A percentile compares a stretch with the other conserved stretches of the same genome.
Evolutionary conservation across 2,888 invertebrate genomes (phyloP).

Genomic region (Gasteruption jaculator): DNA sequence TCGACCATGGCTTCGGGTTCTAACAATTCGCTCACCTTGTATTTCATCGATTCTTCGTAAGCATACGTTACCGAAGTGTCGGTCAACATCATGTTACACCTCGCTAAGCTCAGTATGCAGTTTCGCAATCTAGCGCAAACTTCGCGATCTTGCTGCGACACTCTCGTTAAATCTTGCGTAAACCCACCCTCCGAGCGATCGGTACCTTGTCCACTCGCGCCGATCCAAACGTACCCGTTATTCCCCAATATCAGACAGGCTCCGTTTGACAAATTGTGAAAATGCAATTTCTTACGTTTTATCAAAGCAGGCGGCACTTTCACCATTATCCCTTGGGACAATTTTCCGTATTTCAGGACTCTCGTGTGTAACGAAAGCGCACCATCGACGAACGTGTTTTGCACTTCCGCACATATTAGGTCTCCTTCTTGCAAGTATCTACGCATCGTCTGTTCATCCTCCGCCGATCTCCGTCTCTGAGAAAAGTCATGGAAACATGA

Average conservation of each 20-base stretch:
- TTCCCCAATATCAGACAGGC: conserved; percentile 91
- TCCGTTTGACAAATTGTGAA: conserved; percentile 89
- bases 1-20: conserved; percentile 83
- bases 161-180: conserved; percentile 65
- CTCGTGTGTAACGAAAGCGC: conserved; percentile 90
- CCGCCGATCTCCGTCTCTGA: conserved; percentile 81
- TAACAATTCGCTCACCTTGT: conserved; percentile 71
- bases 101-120: conserved; percentile 81
- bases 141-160: conserved; percentile 71
- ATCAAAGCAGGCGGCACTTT: conserved; percentile 90
- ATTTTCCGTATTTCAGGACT: conserved; percentile 95
- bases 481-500: no score
- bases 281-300: conserved; percentile 91
- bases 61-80: conserved; percentile 90
- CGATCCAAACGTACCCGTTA: conserved; percentile 95
- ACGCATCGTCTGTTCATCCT: conserved; percentile 98
- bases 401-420: conserved; percentile 96
- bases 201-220: conserved; percentile 63
- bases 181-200: conserved; percentile 71
- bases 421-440: conserved; percentile 92
- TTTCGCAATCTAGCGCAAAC: conserved; percentile 86
- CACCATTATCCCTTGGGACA: conserved; percentile 83
- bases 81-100: conserved; percentile 84
- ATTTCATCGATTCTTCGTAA: conserved; percentile 84
- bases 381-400: conserved; percentile 88